Base-by-base conservation (phyloP, 1,140 invertebrate species). In the Matsumurasca onukii region DNA sequence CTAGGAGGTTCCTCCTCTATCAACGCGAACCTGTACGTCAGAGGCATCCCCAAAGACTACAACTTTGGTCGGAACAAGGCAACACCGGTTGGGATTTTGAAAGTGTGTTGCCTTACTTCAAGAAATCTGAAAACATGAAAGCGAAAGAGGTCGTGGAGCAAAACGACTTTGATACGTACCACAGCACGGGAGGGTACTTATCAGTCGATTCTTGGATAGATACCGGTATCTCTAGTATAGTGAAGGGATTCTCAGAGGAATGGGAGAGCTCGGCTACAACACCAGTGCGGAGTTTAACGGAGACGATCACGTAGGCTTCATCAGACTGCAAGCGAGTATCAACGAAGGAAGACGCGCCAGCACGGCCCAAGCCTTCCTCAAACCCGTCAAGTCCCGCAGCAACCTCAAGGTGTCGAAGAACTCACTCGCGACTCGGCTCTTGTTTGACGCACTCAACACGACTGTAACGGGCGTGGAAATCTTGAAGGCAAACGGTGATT, bases 1-100 rank as follows among this genome's bases (percentile, higher is more conserved):
- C 73, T 91, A 0, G 93, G 93, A 1, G 93, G 93, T 0, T 85
- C 86, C 0, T 90, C 88, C 24, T 86, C 90, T 1, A 85, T 95
- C 20, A 95, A 96, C 76, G 92, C 88, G 57, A 93, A 95, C 25
- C 95, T 94, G n/a, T 95, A 95, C 76, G 88, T 92, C 0, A 82
- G 94, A 39, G 94, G 94, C 0, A 87, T 92, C 79, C 83, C 83
- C 2, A 77, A 77, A n/a, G 91, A 94, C 73, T 94, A 89, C 78
- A 88, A 94, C 76, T 76, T 24, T 93, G 92, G 86, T 88, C 86
- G 1, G 80, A 80, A 1, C 82, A 86, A 3, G 90, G 91, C 0
- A 88, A 87, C 72, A 77, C 78, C 1, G 89, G 90, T 31, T 88
- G 86, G 83, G 69, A 67, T 2, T 75, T 72, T 22, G 84, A 85